Percentiles rank a stretch among this genome's conserved stretches.
Evolutionary conservation across 1,140 invertebrate species (phyloP).

Genomic region (Bathynomus jamesi): DNA sequence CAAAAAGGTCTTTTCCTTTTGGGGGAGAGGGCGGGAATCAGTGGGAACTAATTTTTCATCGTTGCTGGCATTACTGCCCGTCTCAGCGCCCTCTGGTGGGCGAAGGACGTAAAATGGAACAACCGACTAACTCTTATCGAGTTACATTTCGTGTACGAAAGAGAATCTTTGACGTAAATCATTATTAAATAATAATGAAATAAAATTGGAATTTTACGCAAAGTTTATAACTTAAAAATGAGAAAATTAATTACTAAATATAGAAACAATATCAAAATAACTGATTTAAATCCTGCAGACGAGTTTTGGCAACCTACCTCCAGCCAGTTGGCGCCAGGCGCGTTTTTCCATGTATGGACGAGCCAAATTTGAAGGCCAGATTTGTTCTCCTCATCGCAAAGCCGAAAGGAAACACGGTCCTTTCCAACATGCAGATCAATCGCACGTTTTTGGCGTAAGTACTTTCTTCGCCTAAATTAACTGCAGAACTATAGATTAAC

Average conservation of each 20-base stretch:
- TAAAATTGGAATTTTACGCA: not conserved
- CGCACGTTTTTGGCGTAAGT: not conserved
- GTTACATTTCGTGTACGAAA: not conserved
- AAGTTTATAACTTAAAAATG: not conserved
- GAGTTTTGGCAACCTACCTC: conserved; percentile 55
- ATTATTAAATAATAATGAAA: not conserved
- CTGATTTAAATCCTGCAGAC: not conserved
- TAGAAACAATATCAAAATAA: not conserved
- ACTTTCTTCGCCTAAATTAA: no score
- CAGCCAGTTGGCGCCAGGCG: conserved; percentile 57
- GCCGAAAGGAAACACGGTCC: not conserved
- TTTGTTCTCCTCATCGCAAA: conserved; percentile 63
- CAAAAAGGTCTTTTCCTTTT: no score
- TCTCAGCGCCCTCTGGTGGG: no score
- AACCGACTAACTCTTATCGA: no score
- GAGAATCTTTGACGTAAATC: not conserved
- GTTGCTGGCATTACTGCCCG: no score
- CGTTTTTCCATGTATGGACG: conserved; percentile 77
- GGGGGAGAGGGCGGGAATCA: no score
- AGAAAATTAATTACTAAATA: not conserved
- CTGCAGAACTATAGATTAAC: no score
- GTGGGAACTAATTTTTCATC: no score
- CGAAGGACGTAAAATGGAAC: no score
- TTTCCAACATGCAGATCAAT: not conserved
- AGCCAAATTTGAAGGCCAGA: conserved; percentile 78